These are phyloP conservation scores for Dermochelys coriacea DNA, from an alignment of 2,797 vertebrate species.

Conservation along the genomic window DNA sequence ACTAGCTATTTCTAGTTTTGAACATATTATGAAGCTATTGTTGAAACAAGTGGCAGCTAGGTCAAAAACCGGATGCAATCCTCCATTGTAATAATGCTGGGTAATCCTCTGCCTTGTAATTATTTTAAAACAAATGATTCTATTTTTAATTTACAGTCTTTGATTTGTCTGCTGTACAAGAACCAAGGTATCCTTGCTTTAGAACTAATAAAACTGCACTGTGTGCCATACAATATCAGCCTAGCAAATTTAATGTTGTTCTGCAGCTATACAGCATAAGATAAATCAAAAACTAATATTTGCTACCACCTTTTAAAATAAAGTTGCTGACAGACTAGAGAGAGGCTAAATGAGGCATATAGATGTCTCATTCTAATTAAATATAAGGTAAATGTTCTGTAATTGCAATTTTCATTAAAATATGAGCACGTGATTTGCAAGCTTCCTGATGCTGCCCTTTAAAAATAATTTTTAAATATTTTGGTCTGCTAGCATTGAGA, in stretches of 20 bases:
- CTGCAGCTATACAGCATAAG: slow-evolving; percentile 4
- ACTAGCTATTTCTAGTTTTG: slow-evolving; percentile 31
- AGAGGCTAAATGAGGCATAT: slow-evolving; percentile 63
- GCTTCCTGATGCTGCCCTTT: slow-evolving; percentile 65
- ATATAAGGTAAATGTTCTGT: slow-evolving; percentile 65
- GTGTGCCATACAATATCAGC: slow-evolving; percentile 12
- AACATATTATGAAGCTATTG: slow-evolving; percentile 36
- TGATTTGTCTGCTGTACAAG: slow-evolving; percentile 17
- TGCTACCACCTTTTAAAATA: slow-evolving; percentile 46
- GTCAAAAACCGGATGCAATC: slow-evolving; percentile 60
- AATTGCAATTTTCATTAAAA: slow-evolving; percentile 76
- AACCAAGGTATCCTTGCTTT: slow-evolving; percentile 31
- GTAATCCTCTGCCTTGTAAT: slow-evolving; percentile 40
- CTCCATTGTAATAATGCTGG: background rate
- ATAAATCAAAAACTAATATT: slow-evolving; percentile 74
- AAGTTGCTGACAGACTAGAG: slow-evolving; percentile 65
- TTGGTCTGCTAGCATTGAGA: slow-evolving; percentile 60
- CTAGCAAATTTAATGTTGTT: slow-evolving; percentile 9
- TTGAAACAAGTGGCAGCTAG: slow-evolving; percentile 39
- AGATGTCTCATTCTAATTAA: slow-evolving; percentile 78
- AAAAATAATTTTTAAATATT: slow-evolving; percentile 75
- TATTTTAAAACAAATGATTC: slow-evolving; percentile 62
- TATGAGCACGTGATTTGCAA: slow-evolving; percentile 61
- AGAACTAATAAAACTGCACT: slow-evolving; percentile 23
- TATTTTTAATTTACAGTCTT: slow-evolving; percentile 54